Conservation (phyloP, 1,140 invertebrate genomes). For the Hylyphantes graminicola region DNA sequence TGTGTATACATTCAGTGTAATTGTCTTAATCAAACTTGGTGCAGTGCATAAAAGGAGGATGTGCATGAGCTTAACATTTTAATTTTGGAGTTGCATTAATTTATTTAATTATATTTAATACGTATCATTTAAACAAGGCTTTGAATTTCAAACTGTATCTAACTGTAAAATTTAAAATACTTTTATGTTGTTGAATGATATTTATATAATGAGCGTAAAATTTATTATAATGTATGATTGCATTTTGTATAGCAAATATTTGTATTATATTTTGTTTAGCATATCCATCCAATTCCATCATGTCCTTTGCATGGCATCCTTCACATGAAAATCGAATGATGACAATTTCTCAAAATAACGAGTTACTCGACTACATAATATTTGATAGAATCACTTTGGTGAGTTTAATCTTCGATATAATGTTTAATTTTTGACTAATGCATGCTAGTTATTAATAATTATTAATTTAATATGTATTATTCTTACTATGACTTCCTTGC, state of each 20-base stretch:
- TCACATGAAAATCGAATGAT: constrained; percentile 80
- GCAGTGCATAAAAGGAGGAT: too few relatives aligned
- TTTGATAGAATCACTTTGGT: constrained; percentile 83
- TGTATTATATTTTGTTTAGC: constrained; percentile 62
- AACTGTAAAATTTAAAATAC: background rate
- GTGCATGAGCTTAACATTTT: too few relatives aligned
- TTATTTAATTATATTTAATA: background rate
- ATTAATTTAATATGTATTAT: too few relatives aligned
- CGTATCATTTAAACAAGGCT: background rate
- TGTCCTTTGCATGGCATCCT: constrained; percentile 87
- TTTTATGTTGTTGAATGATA: background rate
- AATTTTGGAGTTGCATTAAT: too few relatives aligned
- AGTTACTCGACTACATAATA: constrained; percentile 78
- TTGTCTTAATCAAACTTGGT: too few relatives aligned
- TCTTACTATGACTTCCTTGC: too few relatives aligned
- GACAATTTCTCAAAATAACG: constrained; percentile 74
- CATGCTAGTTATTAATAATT: too few relatives aligned
- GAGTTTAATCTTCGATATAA: constrained; percentile 43
- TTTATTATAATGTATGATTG: background rate
- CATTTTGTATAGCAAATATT: background rate
- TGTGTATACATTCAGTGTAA: too few relatives aligned
- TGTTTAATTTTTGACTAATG: constrained; percentile 1
- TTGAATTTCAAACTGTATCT: background rate
- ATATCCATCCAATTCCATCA: constrained; percentile 66
- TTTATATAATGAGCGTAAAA: background rate